Conservation (phyloP, 2,888 invertebrate genomes). For the Ypsolopha sequella region DNA sequence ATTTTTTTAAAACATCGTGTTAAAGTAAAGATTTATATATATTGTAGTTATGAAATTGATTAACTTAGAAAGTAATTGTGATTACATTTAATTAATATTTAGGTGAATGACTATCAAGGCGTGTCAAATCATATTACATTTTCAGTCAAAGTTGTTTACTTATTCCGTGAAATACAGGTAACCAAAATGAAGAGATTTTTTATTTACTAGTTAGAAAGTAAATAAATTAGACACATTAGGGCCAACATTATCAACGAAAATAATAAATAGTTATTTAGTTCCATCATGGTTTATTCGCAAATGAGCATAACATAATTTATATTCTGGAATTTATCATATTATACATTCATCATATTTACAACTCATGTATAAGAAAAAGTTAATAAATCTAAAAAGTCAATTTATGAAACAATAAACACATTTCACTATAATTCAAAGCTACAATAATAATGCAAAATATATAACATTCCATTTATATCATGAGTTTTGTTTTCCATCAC, state of each 20-base stretch:
- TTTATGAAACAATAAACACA: no score
- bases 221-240: no score
- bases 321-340: slow-evolving; percentile 25
- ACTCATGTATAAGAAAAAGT: slow-evolving; percentile 10
- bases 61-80: slow-evolving; percentile 48
- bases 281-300: slow-evolving; percentile 30
- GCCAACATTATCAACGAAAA: no score
- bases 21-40: slow-evolving; percentile 66
- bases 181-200: slow-evolving; percentile 24
- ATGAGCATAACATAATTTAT: slow-evolving; percentile 30
- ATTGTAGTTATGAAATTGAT: slow-evolving; percentile 63
- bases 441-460: no score
- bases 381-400: background rate
- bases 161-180: slow-evolving; percentile 66
- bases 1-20: slow-evolving; percentile 68
- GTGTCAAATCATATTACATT: slow-evolving; percentile 68
- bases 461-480: no score
- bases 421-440: no score
- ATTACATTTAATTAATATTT: slow-evolving; percentile 22
- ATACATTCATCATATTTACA: slow-evolving; percentile 21
- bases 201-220: background rate
- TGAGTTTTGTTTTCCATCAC: no score
- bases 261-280: slow-evolving; percentile 8
- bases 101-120: slow-evolving; percentile 40
- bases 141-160: slow-evolving; percentile 66